A percentile compares a stretch with the other conserved stretches of the same genome.
These are phyloP conservation scores for Drosophila colorata DNA, from an alignment of 2,888 invertebrate species.

Conservation along the genomic window DNA sequence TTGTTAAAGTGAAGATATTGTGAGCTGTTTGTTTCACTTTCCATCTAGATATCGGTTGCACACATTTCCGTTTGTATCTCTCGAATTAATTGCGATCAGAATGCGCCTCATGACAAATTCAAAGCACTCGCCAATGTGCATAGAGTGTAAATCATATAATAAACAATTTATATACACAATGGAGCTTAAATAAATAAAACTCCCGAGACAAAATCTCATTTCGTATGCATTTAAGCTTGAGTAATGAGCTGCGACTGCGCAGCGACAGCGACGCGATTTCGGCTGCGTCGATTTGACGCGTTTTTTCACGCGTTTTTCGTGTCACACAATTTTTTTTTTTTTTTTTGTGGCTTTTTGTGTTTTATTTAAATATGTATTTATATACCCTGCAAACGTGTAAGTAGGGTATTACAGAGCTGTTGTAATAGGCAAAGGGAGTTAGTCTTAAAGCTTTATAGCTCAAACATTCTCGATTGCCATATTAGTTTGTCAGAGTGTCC, in stretches of 20 bases:
- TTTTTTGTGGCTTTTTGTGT: conserved; percentile 13
- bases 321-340: conserved; percentile 27
- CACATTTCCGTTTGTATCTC: conserved; percentile 12
- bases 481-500: too few species aligned
- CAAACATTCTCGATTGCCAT: too few species aligned
- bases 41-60: conserved; percentile 15
- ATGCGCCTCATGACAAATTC: conserved; percentile 52
- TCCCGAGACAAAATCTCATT: conserved; percentile 71
- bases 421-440: too few species aligned
- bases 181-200: conserved; percentile 59
- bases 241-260: conserved; percentile 58
- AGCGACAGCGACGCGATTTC: conserved; percentile 18
- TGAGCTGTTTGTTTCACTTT: conserved; percentile 8
- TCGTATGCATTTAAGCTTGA: conserved; percentile 80
- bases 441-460: too few species aligned
- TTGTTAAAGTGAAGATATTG: not conserved
- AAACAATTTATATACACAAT: conserved; percentile 59
- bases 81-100: conserved; percentile 18
- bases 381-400: conserved; percentile 6
- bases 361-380: conserved; percentile 5
- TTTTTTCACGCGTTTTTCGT: conserved; percentile 45
- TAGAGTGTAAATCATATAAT: conserved; percentile 66
- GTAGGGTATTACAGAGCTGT: not conserved
- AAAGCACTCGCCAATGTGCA: conserved; percentile 44
- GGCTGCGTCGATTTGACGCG: conserved; percentile 37